These are phyloP conservation scores for Chrysolina americana DNA, from an alignment of 2,888 invertebrate genomes.

Conservation along the genomic window DNA sequence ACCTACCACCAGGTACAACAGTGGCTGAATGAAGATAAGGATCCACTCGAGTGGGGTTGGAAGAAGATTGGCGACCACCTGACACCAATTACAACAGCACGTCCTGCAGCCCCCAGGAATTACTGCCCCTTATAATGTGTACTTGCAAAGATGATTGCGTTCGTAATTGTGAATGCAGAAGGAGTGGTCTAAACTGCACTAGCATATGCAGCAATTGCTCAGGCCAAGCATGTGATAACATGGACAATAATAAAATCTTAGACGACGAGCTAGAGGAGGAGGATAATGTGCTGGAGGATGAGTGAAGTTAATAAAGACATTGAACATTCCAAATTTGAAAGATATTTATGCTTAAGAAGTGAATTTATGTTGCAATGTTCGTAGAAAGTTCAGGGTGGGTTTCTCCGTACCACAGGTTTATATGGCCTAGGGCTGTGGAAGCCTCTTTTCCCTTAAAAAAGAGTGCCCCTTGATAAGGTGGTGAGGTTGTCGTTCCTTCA, in stretches of 20 bases:
- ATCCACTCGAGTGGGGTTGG: constrained; percentile 17
- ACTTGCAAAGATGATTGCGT: constrained; percentile 36
- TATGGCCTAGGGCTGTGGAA: constrained; percentile 36
- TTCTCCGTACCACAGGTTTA: constrained; percentile 36
- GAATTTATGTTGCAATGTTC: constrained; percentile 34
- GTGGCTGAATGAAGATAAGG: constrained; percentile 33
- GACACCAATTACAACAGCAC: constrained; percentile 41
- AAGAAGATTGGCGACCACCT: constrained; percentile 39
- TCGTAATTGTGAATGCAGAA: constrained; percentile 35
- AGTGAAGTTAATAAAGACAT: constrained; percentile 33
- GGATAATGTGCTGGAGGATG: constrained; percentile 36
- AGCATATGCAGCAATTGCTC: constrained; percentile 35
- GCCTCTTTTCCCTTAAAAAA: constrained; percentile 36
- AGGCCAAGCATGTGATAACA: constrained; percentile 36
- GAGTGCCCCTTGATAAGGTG: constrained; percentile 32
- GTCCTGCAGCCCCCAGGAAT: constrained; percentile 40
- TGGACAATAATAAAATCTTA: constrained; percentile 31
- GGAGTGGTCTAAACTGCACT: constrained; percentile 34
- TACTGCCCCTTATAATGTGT: constrained; percentile 30
- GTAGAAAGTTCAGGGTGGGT: constrained; percentile 36
- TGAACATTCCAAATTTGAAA: constrained; percentile 34
- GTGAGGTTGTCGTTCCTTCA: constrained; percentile 15
- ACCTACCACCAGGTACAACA: constrained; percentile 28
- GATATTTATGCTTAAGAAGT: constrained; percentile 35
- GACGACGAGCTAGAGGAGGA: constrained; percentile 35